Evolutionary conservation across 2,113 vertebrate species (phyloP), one percentile per base, ranked within the genome.

Genomic region (Anolis carolinensis): DNA sequence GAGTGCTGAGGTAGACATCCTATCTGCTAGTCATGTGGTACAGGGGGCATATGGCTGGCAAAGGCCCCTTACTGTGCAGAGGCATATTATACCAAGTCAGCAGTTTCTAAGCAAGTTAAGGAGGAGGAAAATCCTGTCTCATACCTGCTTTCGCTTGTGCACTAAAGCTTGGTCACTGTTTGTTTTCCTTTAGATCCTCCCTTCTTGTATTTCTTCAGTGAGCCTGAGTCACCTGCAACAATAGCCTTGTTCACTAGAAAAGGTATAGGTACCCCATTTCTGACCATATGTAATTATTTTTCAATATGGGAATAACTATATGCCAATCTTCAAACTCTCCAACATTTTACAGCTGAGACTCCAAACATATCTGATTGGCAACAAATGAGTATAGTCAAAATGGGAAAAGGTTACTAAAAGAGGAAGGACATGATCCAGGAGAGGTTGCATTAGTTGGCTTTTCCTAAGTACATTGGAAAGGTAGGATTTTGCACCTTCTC

Each of bases 21-120:
- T 62, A 44, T 3, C 5, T 83, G 27, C 55, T 62, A 83, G 34
- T 83, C 55, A 63, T 2, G 30, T 44, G n/a, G 9, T 48, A 44
- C 73, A 83, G 70, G 21, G 25, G 70, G 32, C 70, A 75, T 83
- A 83, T n/a, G 70, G 72, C 2, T 7, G 30, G 55, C 34, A 63
- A 63, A 62, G 55, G n/a, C 55, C 79, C 30, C 79, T 81, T 36
- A 20, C 62, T 81, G 79, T 72, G 81, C 68, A 55, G 81, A 23
- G 48, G 50, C 11, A 39, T 21, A 30, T 59, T 83, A 14, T 63
- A 30, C 71, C 71, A 83, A 9, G 6, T 83, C 72, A 63, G 71
- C 82, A 83, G 10, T 39, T 68, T 83, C 14, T n/a, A 75, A 39
- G 34, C 82, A 63, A 48, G 62, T 75, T 74, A 75, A 75, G 34